Conservation (phyloP, 2,113 vertebrate species). For the Chlamydotis undulata region DNA sequence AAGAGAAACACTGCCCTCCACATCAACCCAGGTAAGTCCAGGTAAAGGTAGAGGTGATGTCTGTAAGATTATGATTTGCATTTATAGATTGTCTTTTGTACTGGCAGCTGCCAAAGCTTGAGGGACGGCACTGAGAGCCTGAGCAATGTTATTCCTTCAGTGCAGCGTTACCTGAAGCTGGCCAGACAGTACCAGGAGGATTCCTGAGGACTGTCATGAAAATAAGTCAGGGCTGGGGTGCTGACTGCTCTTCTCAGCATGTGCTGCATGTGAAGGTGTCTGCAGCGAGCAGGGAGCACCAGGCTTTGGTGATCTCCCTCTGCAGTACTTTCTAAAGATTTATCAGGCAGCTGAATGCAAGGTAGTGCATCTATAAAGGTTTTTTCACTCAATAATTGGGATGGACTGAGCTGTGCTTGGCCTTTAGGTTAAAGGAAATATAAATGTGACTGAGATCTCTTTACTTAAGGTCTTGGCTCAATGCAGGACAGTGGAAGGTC, state of each 20-base stretch:
- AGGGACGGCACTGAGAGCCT: neutral
- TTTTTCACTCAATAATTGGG: neutral
- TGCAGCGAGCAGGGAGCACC: neutral
- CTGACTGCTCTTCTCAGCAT: neutral
- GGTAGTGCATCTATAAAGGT: neutral
- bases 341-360: neutral
- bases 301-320: neutral
- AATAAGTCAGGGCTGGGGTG: neutral
- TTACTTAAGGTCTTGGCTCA: conserved; percentile 10
- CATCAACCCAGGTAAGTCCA: conserved; percentile 41
- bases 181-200: neutral
- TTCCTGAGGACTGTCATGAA: neutral
- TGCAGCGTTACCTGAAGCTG: neutral
- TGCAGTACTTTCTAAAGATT: neutral
- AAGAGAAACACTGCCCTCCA: conserved; percentile 25
- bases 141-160: neutral
- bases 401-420: neutral
- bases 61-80: neutral
- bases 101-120: neutral
- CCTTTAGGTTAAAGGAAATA: conserved; percentile 29
- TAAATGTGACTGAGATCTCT: neutral
- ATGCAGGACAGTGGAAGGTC: neutral
- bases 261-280: neutral
- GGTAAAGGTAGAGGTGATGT: conserved; percentile 4
- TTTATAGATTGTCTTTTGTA: conserved; percentile 20